These are phyloP conservation scores for Crenuchus spilurus DNA, from an alignment of 2,797 vertebrate genomes.

Conservation along the genomic window DNA sequence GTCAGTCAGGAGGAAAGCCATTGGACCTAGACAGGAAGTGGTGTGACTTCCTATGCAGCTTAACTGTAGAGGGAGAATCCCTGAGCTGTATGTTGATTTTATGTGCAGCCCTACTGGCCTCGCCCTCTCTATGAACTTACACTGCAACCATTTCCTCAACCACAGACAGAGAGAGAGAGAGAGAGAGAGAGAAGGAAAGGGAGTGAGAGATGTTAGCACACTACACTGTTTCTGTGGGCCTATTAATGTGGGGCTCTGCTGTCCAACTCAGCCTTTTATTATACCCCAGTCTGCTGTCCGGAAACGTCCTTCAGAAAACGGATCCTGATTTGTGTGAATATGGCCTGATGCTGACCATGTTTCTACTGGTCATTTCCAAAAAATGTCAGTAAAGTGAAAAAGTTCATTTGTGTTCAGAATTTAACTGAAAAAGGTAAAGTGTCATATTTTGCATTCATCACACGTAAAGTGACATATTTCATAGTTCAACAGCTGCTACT, in stretches of 20 bases:
- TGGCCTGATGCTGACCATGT: not conserved
- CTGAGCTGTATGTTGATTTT: not conserved
- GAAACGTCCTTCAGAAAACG: slow-evolving; percentile 10
- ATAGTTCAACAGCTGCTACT: too few species aligned
- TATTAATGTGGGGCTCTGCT: not conserved
- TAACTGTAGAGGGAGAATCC: not conserved
- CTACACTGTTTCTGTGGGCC: slow-evolving; percentile 12
- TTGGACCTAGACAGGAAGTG: not conserved
- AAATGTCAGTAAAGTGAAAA: too few species aligned
- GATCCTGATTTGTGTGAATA: not conserved
- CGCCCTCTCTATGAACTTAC: slow-evolving; percentile 12
- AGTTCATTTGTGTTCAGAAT: too few species aligned
- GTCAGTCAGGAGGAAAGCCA: not conserved
- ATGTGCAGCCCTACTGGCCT: not conserved
- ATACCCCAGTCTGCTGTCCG: slow-evolving; percentile 5
- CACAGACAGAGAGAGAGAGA: not conserved
- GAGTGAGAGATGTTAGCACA: not conserved
- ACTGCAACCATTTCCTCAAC: not conserved
- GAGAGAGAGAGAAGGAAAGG: not conserved
- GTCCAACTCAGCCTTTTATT: not conserved
- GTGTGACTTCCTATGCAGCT: slow-evolving; percentile 22
- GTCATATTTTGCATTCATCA: too few species aligned
- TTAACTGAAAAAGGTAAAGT: too few species aligned
- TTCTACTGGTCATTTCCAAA: too few species aligned
- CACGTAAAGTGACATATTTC: too few species aligned